These are phyloP conservation scores for Drosophila persimilis DNA, from an alignment of 1,140 invertebrate species.

Conservation along the genomic window DNA sequence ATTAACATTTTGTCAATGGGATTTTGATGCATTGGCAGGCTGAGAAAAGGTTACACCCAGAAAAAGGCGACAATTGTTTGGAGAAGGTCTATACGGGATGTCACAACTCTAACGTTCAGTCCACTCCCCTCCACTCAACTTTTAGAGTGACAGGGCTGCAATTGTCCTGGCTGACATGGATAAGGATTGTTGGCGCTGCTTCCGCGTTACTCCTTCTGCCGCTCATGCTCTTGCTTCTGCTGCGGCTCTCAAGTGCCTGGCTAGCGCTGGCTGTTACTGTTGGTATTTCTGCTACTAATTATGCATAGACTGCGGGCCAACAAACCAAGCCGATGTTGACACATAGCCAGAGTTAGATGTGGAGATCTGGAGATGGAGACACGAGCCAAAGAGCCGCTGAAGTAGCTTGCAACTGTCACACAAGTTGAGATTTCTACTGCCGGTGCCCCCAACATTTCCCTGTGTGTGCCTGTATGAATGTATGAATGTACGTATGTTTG, in stretches of 20 bases:
- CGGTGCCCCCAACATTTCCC: not conserved
- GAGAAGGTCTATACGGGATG: slow-evolving; percentile 9
- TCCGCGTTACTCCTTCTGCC: slow-evolving; percentile 55
- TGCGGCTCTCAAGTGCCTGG: slow-evolving; percentile 42
- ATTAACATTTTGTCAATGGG: slow-evolving; percentile 64
- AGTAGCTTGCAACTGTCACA: slow-evolving; percentile 73
- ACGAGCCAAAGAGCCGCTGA: slow-evolving; percentile 42
- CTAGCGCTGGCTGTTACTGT: slow-evolving; percentile 34
- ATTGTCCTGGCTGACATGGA: slow-evolving; percentile 50
- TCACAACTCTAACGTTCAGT: slow-evolving; percentile 65
- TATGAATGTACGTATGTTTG: slow-evolving; percentile 9
- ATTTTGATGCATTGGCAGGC: slow-evolving; percentile 56
- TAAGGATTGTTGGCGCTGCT: slow-evolving; percentile 50
- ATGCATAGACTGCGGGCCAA: slow-evolving; percentile 70
- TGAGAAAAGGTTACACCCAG: slow-evolving; percentile 28
- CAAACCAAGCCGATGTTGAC: slow-evolving; percentile 55
- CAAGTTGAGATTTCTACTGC: slow-evolving; percentile 41
- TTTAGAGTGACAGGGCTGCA: slow-evolving; percentile 47
- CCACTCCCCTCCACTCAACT: slow-evolving; percentile 55
- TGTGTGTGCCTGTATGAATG: not conserved
- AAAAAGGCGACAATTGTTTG: slow-evolving; percentile 50
- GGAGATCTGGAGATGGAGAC: slow-evolving; percentile 17
- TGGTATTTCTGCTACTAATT: slow-evolving; percentile 57
- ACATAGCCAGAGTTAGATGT: slow-evolving; percentile 38
- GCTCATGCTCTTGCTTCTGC: no score